These are phyloP conservation scores for Onchidella celtica DNA, from an alignment of 2,888 invertebrate species.

Conservation along the genomic window DNA sequence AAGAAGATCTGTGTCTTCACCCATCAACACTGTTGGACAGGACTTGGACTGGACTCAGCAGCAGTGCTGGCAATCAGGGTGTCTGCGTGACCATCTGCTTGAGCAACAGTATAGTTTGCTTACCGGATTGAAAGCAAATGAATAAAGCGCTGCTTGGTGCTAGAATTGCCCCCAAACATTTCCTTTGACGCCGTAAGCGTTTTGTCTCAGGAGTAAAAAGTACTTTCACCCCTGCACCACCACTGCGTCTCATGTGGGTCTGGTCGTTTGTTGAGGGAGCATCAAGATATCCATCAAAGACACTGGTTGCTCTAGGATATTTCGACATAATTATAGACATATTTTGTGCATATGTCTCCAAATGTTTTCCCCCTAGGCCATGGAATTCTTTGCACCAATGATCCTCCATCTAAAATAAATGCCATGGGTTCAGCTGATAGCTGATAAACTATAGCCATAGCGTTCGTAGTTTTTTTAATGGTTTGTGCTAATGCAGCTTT, in stretches of 20 bases:
- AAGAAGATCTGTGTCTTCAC: slow-evolving; percentile 67
- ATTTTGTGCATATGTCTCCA: slow-evolving; percentile 52
- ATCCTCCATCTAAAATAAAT: slow-evolving; percentile 60
- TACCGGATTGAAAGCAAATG: slow-evolving; percentile 50
- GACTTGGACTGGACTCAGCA: slow-evolving; percentile 43
- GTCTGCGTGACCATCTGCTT: slow-evolving; percentile 63
- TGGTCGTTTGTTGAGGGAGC: slow-evolving; percentile 60
- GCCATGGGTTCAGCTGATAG: background rate
- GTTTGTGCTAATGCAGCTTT: background rate
- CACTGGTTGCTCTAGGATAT: slow-evolving; percentile 52
- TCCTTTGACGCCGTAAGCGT: slow-evolving; percentile 53
- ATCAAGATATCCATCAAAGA: slow-evolving; percentile 63
- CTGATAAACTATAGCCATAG: background rate
- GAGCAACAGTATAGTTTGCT: slow-evolving; percentile 40
- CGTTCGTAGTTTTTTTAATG: background rate
- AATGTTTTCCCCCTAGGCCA: slow-evolving; percentile 56
- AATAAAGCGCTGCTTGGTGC: slow-evolving; percentile 63
- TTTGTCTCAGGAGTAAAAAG: slow-evolving; percentile 51
- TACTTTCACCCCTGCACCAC: slow-evolving; percentile 50
- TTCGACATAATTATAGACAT: slow-evolving; percentile 50
- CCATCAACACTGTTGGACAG: slow-evolving; percentile 54
- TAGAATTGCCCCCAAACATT: slow-evolving; percentile 53
- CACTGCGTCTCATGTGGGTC: slow-evolving; percentile 57
- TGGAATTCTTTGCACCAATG: slow-evolving; percentile 56
- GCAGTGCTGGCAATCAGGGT: slow-evolving; percentile 59